Base-by-base conservation (phyloP, 2,113 vertebrate species). In the Coturnix japonica region DNA sequence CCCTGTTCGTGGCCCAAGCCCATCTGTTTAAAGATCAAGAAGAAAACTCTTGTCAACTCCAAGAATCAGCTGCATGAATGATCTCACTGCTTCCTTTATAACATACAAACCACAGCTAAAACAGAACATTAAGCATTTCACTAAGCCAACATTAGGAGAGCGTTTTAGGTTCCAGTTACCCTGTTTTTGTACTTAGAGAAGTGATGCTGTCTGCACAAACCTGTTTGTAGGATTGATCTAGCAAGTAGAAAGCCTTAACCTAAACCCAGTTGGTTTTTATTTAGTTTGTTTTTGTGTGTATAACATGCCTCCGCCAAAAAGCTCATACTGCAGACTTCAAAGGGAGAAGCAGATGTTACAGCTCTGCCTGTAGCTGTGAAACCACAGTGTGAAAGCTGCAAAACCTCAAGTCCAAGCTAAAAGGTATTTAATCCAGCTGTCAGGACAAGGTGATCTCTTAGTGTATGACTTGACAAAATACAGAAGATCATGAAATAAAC, bases 1-100 rank as follows among this genome's bases (percentile, higher is more conserved):
- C 99, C 99, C 90, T 99, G 98, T 83, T 99, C 99, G 9, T 99
- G 99, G 47, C 99, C 99, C 71, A 99, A 97, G 51, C 99, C 99
- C 98, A 99, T 98, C 99, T 99, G 98, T 39, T 64, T 95, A 96
- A 44, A 96, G 64, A 91, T 8, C 9, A 90, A 89, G 14, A 93
- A 8, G 4, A 83, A 70, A 23, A 33, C 12, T n/a, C 79, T 5
- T 73, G 74, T 93, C 60, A 95, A n/a, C 28, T 61, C 84, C 71
- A 85, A 82, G 8, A 64, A 81, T 72, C 33, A 84, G 0, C n/a
- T 41, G 25, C 13, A 51, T 22, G 30, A 89, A 47, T 7, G 6
- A 84, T 37, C 19, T 61, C 21, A 70, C 33, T 49, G 33, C 23
- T 86, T 64, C 30, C 33, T 76, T 63, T 64, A 63, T 5, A 69